Evolutionary conservation across 1,140 invertebrate genomes (phyloP).

Genomic region (Eriocheir sinensis): DNA sequence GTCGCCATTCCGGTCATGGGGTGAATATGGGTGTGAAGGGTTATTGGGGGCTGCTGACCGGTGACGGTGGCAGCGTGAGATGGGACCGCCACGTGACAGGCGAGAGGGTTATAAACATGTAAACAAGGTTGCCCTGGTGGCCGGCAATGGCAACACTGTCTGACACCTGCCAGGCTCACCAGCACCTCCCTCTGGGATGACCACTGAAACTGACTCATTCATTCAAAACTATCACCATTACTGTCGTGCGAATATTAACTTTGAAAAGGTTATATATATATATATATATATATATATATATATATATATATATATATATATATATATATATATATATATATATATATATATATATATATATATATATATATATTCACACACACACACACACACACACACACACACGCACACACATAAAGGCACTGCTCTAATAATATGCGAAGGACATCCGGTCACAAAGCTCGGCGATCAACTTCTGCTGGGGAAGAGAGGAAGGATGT

Average conservation of each 20-base stretch:
- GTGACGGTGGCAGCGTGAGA: too few species aligned
- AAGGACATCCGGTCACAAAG: not conserved
- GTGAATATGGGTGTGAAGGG: not conserved
- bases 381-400: constrained; percentile 8
- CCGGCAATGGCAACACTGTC: not conserved
- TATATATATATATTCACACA: not conserved
- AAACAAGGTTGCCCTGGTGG: not conserved
- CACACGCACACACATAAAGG: constrained; percentile 4
- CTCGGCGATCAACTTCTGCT: not conserved
- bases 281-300: constrained; percentile 20
- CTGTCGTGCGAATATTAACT: not conserved
- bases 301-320: constrained; percentile 24
- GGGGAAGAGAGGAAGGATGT: not conserved
- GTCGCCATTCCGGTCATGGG: too few species aligned
- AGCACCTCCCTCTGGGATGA: not conserved
- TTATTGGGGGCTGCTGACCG: too few species aligned
- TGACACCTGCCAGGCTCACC: not conserved
- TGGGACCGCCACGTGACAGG: not conserved
- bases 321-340: constrained; percentile 52
- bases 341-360: constrained; percentile 49
- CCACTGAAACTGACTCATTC: not conserved
- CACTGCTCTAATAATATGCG: not conserved
- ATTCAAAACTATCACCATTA: not conserved
- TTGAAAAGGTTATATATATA: not conserved
- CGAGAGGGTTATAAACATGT: not conserved